Evolutionary conservation across 2,113 vertebrate genomes (phyloP).

Genomic region (Pelvicachromis taeniatus): DNA sequence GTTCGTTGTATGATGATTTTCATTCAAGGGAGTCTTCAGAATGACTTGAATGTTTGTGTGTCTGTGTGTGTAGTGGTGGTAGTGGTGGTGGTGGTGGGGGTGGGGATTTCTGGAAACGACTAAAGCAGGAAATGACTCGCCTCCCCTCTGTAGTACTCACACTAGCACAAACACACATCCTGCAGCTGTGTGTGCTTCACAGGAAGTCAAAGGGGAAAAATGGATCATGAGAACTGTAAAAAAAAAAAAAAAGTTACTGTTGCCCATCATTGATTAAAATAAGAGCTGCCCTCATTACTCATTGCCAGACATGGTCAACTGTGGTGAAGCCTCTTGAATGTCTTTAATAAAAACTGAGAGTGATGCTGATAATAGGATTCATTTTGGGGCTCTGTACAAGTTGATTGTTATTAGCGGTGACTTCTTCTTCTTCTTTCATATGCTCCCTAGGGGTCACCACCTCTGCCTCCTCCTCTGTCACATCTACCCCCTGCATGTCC

Average conservation of each 20-base stretch:
- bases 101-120: conserved; percentile 12
- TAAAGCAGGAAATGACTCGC: conserved; percentile 50
- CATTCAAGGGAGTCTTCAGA: background rate
- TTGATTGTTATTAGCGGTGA: background rate
- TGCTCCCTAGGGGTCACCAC: background rate
- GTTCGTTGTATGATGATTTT: background rate
- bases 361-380: background rate
- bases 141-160: background rate
- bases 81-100: too few species aligned
- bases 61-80: background rate
- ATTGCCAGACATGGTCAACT: background rate
- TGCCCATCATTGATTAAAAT: background rate
- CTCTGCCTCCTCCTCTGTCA: background rate
- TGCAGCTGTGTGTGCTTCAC: conserved; percentile 32
- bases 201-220: background rate
- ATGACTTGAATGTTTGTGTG: background rate
- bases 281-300: background rate
- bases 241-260: background rate
- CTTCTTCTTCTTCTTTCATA: background rate
- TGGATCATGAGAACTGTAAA: background rate
- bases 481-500: background rate
- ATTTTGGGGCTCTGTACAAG: background rate
- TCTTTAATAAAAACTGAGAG: background rate
- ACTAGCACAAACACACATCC: conserved; percentile 6
- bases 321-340: background rate